Conservation (phyloP, 2,888 invertebrate genomes). For the Choristoneura rosaceana region DNA sequence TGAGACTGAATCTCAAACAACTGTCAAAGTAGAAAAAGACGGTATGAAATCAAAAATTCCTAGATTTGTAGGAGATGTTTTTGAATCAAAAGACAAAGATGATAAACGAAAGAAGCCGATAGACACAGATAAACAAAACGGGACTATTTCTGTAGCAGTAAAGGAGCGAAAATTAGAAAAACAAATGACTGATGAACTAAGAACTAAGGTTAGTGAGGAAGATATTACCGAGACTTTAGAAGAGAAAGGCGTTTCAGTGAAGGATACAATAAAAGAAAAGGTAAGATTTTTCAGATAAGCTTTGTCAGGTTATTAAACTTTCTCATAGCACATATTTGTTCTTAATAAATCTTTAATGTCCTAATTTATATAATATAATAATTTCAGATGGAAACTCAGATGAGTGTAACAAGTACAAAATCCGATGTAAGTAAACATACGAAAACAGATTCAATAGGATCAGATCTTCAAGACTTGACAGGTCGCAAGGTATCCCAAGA, state of each 20-base stretch:
- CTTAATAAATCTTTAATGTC: background rate
- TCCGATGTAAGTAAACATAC: constrained; percentile 76
- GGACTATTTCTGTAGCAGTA: constrained; percentile 52
- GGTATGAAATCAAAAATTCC: constrained; percentile 60
- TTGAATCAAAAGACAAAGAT: constrained; percentile 59
- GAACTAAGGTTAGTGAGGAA: constrained; percentile 70
- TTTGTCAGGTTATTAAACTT: background rate
- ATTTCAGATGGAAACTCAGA: constrained; percentile 71
- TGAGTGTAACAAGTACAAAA: constrained; percentile 69
- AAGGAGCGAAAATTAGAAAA: constrained; percentile 64
- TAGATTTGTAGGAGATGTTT: constrained; percentile 57
- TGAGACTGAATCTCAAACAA: constrained; percentile 83
- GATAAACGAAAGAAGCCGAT: constrained; percentile 56
- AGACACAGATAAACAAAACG: constrained; percentile 61
- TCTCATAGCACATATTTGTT: background rate
- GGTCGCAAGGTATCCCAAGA: constrained; percentile 73
- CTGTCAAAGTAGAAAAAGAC: constrained; percentile 73
- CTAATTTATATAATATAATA: constrained; percentile 37
- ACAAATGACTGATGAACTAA: constrained; percentile 66
- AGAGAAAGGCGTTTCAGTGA: constrained; percentile 70
- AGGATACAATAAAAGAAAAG: constrained; percentile 66
- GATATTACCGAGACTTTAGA: constrained; percentile 69
- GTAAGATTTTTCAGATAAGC: constrained; percentile 48
- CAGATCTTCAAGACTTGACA: constrained; percentile 68
- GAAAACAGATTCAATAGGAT: constrained; percentile 78